phyloP scores from a whole-genome alignment of 1,140 invertebrate species.

The Caenorhabditis inopinata region DNA sequence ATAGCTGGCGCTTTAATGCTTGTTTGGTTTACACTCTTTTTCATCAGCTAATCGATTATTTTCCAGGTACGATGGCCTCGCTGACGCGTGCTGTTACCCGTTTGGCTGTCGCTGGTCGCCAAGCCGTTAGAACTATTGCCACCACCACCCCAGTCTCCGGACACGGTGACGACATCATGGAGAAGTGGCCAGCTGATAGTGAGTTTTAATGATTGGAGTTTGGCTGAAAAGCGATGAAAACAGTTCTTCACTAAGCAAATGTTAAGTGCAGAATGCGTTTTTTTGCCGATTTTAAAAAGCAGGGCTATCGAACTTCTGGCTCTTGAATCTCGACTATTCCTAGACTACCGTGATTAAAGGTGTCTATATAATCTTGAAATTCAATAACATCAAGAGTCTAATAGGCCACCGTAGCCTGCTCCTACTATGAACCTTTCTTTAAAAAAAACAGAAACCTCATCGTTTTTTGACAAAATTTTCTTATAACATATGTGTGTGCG shows the following conservation, averaged over 20 bases:
- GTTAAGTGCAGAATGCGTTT: conserved; percentile 15
- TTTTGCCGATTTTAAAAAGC: conserved; percentile 14
- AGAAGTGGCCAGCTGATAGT: conserved; percentile 66
- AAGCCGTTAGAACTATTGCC: conserved; percentile 46
- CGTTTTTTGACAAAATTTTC: too few relatives aligned
- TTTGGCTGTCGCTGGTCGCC: not conserved
- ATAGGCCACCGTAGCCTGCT: too few relatives aligned
- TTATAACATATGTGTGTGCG: too few relatives aligned
- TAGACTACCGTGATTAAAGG: too few relatives aligned
- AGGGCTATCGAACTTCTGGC: too few relatives aligned
- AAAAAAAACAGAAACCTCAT: too few relatives aligned
- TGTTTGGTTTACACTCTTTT: not conserved
- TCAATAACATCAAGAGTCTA: too few relatives aligned
- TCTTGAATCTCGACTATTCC: too few relatives aligned
- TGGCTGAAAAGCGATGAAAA: not conserved
- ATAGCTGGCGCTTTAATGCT: not conserved
- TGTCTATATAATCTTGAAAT: too few relatives aligned
- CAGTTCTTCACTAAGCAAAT: not conserved
- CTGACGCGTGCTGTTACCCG: conserved; percentile 27
- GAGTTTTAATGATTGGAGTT: conserved; percentile 29
- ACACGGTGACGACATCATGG: conserved; percentile 62
- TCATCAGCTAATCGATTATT: not conserved
- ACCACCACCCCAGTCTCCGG: conserved; percentile 45
- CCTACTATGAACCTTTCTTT: too few relatives aligned
- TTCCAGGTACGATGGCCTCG: conserved; percentile 38